Conservation (phyloP, 2,888 invertebrate genomes). For the Leptinotarsa haldemani region DNA sequence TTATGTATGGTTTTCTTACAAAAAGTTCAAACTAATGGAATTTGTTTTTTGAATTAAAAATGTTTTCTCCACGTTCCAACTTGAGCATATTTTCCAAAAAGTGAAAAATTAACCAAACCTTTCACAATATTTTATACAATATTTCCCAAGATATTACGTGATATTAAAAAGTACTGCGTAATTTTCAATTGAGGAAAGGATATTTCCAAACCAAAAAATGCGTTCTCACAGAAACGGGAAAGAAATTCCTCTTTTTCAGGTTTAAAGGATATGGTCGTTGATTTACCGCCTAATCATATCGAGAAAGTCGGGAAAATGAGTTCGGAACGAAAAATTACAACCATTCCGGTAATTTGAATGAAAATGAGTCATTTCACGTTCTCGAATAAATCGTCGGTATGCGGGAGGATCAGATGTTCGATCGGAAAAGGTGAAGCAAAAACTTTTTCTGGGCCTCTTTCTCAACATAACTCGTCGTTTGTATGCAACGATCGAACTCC, state of each 20-base stretch:
- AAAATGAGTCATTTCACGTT: conserved; percentile 17
- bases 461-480: conserved; percentile 53
- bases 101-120: too few relatives aligned
- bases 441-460: conserved; percentile 23
- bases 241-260: neutral
- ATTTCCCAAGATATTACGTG: too few relatives aligned
- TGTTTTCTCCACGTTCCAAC: too few relatives aligned
- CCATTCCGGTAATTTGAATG: conserved; percentile 15
- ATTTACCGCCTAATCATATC: conserved; percentile 16
- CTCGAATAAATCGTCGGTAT: conserved; percentile 21
- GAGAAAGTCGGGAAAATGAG: conserved; percentile 8
- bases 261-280: neutral
- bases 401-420: conserved; percentile 20
- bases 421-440: conserved; percentile 7
- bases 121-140: too few relatives aligned
- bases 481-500: conserved; percentile 55
- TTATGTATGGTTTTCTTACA: too few relatives aligned
- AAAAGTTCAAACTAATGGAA: too few relatives aligned
- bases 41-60: too few relatives aligned
- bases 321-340: conserved; percentile 11
- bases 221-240: neutral
- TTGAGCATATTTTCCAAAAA: too few relatives aligned
- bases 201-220: neutral
- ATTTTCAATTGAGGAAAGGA: neutral
- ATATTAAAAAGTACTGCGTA: too few relatives aligned